A percentile compares a stretch with the other conserved stretches of the same genome.
These are phyloP conservation scores for Plutella xylostella DNA, from an alignment of 2,888 invertebrate genomes.

Conservation along the genomic window DNA sequence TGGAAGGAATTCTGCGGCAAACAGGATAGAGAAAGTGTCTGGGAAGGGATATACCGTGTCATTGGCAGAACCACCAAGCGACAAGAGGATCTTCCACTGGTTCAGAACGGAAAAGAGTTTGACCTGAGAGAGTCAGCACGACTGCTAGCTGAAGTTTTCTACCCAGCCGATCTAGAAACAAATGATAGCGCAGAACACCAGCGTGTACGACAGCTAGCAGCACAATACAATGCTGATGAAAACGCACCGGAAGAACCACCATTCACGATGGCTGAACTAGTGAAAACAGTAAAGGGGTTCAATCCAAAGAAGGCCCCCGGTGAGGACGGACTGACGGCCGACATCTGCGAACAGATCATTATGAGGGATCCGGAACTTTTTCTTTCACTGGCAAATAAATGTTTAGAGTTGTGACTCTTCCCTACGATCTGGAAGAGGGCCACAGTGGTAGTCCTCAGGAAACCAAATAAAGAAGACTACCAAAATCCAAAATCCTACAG, in stretches of 20 bases:
- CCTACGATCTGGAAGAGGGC: slow-evolving; percentile 15
- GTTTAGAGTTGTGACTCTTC: slow-evolving; percentile 8
- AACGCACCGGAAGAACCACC: slow-evolving; percentile 1
- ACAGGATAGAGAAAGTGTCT: slow-evolving; percentile 2
- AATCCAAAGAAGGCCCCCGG: slow-evolving; percentile 14
- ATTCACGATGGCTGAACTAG: slow-evolving; percentile 7
- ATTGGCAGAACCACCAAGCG: not conserved
- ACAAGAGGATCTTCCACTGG: not conserved
- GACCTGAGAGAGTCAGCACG: not conserved
- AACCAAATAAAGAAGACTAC: slow-evolving; percentile 10
- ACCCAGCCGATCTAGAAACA: not conserved
- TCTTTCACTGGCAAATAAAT: slow-evolving; percentile 5
- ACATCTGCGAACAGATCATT: slow-evolving; percentile 6
- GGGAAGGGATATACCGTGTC: slow-evolving; percentile 4
- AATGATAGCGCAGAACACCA: not conserved
- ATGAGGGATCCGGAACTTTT: not conserved
- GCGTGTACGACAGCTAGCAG: not conserved
- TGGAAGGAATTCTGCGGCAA: slow-evolving; percentile 6
- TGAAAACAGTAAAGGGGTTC: not conserved
- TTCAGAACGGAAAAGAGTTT: not conserved
- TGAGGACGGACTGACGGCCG: slow-evolving; percentile 10
- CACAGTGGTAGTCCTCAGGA: slow-evolving; percentile 11
- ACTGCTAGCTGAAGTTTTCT: slow-evolving; percentile 7
- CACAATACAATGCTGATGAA: not conserved
- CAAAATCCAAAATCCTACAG: slow-evolving; percentile 8